These are phyloP conservation scores for Rhineura floridana DNA, from an alignment of 2,113 vertebrate genomes.

Conservation along the genomic window DNA sequence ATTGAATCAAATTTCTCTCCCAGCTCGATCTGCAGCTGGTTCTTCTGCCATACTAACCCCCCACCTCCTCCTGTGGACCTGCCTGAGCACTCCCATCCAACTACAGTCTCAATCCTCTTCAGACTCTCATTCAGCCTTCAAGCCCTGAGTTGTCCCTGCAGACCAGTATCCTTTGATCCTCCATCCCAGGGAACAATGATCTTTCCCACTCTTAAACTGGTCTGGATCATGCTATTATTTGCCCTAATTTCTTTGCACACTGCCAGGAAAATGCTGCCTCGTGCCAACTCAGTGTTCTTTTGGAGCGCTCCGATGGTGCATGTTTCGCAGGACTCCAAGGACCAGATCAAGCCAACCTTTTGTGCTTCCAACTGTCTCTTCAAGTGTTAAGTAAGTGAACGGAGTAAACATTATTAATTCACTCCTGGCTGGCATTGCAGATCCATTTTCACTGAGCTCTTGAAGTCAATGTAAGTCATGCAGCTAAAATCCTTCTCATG, in stretches of 20 bases:
- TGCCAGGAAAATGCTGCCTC: background rate
- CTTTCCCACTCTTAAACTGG: too few relatives aligned
- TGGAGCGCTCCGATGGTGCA: background rate
- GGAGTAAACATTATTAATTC: constrained; percentile 43
- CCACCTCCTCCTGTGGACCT: background rate
- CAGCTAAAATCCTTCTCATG: constrained; percentile 54
- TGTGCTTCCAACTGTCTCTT: constrained; percentile 14
- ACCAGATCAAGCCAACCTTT: constrained; percentile 35
- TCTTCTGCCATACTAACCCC: background rate
- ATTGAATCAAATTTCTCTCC: too few relatives aligned
- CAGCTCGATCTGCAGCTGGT: too few relatives aligned
- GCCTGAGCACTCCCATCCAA: background rate
- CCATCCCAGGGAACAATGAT: background rate
- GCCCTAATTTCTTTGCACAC: background rate
- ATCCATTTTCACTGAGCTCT: constrained; percentile 45
- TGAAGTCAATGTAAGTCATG: constrained; percentile 40
- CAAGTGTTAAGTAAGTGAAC: constrained; percentile 29
- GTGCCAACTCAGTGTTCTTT: constrained; percentile 7
- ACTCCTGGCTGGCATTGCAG: constrained; percentile 35
- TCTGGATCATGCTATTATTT: constrained; percentile 8
- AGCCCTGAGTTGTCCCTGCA: too few relatives aligned
- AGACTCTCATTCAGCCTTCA: background rate
- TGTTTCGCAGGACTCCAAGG: constrained; percentile 11
- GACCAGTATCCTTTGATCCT: too few relatives aligned
- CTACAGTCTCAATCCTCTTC: background rate